Conservation (phyloP, 2,113 vertebrate genomes). For the Corythornis madagascariensis region DNA sequence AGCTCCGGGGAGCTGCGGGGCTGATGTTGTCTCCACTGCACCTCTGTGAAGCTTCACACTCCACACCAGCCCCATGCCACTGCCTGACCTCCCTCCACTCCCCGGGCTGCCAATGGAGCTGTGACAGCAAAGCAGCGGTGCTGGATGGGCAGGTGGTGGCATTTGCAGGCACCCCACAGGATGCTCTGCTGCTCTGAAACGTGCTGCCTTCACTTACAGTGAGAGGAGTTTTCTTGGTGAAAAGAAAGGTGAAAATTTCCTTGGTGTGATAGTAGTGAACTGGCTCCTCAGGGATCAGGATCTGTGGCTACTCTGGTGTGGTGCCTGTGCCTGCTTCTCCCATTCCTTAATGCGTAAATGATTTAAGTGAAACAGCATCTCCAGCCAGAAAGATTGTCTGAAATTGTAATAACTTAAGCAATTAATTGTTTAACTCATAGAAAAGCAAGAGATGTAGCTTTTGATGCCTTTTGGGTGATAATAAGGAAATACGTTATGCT, state of each 20-base stretch:
- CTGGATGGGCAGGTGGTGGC: background rate
- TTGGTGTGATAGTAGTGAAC: rapidly evolving
- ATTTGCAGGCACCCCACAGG: background rate
- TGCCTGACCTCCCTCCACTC: background rate
- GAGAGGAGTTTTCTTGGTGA: background rate
- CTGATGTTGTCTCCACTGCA: rapidly evolving
- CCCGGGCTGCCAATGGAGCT: background rate
- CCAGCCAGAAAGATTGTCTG: background rate
- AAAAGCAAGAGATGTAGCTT: background rate
- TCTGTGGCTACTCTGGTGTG: rapidly evolving
- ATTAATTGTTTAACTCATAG: background rate
- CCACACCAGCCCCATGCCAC: background rate
- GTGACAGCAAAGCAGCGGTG: background rate
- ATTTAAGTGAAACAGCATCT: background rate
- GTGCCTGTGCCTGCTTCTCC: background rate
- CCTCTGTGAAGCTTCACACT: too few species aligned
- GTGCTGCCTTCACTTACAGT: rapidly evolving
- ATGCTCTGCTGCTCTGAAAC: rapidly evolving
- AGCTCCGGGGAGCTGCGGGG: background rate
- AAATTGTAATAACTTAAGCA: background rate
- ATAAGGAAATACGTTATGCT: background rate
- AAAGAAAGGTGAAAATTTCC: too few species aligned
- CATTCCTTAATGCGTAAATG: rapidly evolving
- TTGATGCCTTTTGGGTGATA: background rate
- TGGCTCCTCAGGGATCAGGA: background rate